Evolutionary conservation across 1,140 invertebrate genomes (phyloP).

Genomic region (Drosophila guanche): DNA sequence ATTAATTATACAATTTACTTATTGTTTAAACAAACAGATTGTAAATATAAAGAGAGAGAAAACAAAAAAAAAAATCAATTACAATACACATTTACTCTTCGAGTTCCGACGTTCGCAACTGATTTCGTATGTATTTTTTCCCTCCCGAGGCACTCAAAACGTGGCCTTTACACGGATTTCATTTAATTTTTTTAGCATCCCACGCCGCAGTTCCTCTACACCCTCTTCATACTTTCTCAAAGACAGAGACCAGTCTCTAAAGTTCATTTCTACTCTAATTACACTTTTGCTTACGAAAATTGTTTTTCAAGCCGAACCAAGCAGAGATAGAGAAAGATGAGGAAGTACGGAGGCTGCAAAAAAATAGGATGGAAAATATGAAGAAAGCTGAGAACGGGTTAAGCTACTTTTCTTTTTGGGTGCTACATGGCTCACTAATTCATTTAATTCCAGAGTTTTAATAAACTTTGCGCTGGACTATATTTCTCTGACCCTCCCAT

Average conservation of each 20-base stretch:
- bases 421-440: constrained; percentile 79
- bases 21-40: no score
- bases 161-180: constrained; percentile 66
- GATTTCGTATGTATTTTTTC: constrained; percentile 70
- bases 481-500: constrained; percentile 56
- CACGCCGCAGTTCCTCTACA: constrained; percentile 10
- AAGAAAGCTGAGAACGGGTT: constrained; percentile 32
- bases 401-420: constrained; percentile 60
- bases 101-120: constrained; percentile 56
- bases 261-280: constrained; percentile 81
- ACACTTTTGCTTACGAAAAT: constrained; percentile 82
- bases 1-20: no score
- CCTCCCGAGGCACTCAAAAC: constrained; percentile 51
- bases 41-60: no score
- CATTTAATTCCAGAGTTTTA: constrained; percentile 82
- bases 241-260: constrained; percentile 61
- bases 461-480: constrained; percentile 76
- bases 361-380: constrained; percentile 11
- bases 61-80: no score
- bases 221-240: constrained; percentile 10
- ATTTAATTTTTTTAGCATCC: constrained; percentile 65
- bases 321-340: constrained; percentile 68
- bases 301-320: constrained; percentile 77
- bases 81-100: no score
- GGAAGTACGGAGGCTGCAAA: constrained; percentile 11